These are phyloP conservation scores for Heliocidaris erythrogramma DNA, from an alignment of 35 echinoderm and acorn worm genomes.

Conservation along the genomic window DNA sequence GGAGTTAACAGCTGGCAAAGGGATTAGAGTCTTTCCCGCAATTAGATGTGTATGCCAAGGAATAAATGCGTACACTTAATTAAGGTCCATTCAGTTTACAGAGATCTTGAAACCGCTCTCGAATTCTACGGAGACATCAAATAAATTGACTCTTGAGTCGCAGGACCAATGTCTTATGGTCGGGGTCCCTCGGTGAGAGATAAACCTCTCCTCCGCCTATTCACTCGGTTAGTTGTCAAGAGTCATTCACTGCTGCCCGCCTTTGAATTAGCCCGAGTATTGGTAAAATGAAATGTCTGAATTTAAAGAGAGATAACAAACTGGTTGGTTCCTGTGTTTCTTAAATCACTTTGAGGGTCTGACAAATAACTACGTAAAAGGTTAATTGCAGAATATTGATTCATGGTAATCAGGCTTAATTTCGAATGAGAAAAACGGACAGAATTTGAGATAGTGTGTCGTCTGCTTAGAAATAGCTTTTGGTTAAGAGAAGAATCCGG, in stretches of 20 bases:
- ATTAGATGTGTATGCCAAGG: not conserved
- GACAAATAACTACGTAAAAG: not conserved
- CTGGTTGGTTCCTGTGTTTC: not conserved
- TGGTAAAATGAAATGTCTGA: not conserved
- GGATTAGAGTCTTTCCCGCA: not conserved
- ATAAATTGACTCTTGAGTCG: conserved; percentile 17
- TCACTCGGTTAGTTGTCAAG: not conserved
- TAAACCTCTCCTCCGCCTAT: not conserved
- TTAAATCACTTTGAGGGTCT: not conserved
- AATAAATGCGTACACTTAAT: conserved; percentile 3
- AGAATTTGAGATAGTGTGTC: too few species aligned
- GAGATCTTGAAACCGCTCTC: not conserved
- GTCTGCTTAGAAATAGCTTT: too few species aligned
- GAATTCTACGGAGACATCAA: not conserved
- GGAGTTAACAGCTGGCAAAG: not conserved
- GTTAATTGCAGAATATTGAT: not conserved
- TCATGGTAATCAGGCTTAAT: not conserved
- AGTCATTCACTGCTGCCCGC: not conserved
- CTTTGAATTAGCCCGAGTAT: not conserved
- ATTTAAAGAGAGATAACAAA: not conserved
- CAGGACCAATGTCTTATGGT: conserved; percentile 1
- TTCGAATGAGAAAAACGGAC: not conserved
- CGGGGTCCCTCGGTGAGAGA: not conserved
- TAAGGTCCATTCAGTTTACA: not conserved
- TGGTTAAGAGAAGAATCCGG: too few species aligned